A percentile compares a stretch with the other conserved stretches of the same genome.
These are phyloP conservation scores for Strigops habroptila DNA, from an alignment of 2,113 vertebrate species.

Conservation along the genomic window DNA sequence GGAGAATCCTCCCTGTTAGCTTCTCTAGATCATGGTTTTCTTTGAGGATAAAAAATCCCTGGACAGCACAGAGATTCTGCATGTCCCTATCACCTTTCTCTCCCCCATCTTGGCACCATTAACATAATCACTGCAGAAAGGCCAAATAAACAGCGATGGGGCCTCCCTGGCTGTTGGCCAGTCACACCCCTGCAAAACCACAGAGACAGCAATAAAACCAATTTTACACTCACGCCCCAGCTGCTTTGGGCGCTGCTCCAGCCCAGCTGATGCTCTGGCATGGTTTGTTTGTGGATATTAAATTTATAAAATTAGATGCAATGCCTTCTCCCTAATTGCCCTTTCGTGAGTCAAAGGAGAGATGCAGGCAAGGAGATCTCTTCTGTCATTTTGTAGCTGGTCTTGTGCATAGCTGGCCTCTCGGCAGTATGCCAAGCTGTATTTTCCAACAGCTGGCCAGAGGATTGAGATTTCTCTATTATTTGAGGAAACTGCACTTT, in stretches of 20 bases:
- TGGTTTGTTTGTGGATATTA: constrained; percentile 24
- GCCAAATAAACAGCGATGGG: background rate
- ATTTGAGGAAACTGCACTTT: background rate
- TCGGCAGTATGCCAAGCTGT: background rate
- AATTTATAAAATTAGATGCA: background rate
- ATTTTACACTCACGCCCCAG: constrained; percentile 23
- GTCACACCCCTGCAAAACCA: constrained; percentile 37
- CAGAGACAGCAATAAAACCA: constrained; percentile 31
- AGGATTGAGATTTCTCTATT: background rate
- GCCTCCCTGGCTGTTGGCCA: constrained; percentile 47
- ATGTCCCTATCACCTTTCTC: background rate
- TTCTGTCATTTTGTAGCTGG: background rate
- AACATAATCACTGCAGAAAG: background rate
- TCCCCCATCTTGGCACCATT: background rate
- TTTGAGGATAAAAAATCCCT: background rate
- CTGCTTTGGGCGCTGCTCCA: constrained; percentile 42
- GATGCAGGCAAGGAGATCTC: background rate
- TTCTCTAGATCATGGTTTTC: background rate
- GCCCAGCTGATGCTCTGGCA: constrained; percentile 46
- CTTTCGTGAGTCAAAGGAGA: background rate
- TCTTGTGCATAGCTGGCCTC: background rate
- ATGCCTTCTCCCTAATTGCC: constrained; percentile 15
- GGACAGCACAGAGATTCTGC: background rate
- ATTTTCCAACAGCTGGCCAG: background rate
- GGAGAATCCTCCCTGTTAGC: background rate